Percentiles rank a stretch among this genome's conserved stretches.
Conservation (phyloP, 1,140 invertebrate genomes). For the Drosophila oshimai region DNA sequence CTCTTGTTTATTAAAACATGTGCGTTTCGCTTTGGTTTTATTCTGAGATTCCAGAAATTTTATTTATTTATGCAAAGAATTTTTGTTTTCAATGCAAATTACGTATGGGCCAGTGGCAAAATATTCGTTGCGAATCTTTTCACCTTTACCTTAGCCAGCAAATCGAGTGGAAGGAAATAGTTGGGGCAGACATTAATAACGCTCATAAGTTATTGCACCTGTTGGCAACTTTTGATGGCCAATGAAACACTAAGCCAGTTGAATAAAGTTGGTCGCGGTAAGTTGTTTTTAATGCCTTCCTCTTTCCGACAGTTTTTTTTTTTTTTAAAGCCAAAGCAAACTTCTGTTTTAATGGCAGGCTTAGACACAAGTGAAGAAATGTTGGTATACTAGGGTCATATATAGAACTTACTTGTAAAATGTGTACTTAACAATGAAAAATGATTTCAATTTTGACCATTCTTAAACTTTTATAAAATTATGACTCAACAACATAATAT, state of each 20-base stretch:
- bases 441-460: too few relatives aligned
- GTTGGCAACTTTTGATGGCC: slow-evolving; percentile 20
- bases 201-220: slow-evolving; percentile 37
- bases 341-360: slow-evolving; percentile 9
- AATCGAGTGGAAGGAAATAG: slow-evolving; percentile 43
- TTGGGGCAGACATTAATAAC: slow-evolving; percentile 25
- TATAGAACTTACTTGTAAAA: too few relatives aligned
- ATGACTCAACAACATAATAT: too few relatives aligned
- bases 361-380: neutral
- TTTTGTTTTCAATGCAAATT: slow-evolving; percentile 43
- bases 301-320: neutral
- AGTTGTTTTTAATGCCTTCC: slow-evolving; percentile 36
- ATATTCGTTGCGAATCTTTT: slow-evolving; percentile 7
- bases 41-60: slow-evolving; percentile 23
- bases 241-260: slow-evolving; percentile 33
- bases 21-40: slow-evolving; percentile 20
- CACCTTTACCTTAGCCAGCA: neutral
- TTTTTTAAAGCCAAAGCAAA: neutral
- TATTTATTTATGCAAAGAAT: slow-evolving; percentile 64
- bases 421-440: too few relatives aligned
- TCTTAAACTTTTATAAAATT: too few relatives aligned
- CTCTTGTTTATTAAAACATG: slow-evolving; percentile 51
- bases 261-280: slow-evolving; percentile 24
- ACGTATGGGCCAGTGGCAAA: slow-evolving; percentile 29
- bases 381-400: neutral